phyloP scores from a whole-genome alignment of 2,888 invertebrate genomes.

The Drosophila anomelani region DNA sequence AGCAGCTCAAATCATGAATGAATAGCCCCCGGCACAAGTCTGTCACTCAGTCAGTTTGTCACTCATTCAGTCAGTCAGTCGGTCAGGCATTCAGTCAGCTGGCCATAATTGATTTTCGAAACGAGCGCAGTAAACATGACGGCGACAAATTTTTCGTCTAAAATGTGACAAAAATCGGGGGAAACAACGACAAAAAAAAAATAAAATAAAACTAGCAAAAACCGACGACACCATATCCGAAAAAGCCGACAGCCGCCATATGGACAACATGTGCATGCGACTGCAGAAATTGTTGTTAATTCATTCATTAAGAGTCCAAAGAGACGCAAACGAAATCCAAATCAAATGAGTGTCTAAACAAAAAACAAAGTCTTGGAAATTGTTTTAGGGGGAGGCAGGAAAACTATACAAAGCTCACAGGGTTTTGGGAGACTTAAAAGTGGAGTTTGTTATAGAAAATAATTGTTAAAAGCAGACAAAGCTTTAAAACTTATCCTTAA shows the following conservation, averaged over 20 bases:
- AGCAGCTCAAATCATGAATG: constrained; percentile 66
- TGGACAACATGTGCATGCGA: constrained; percentile 50
- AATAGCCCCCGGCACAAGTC: constrained; percentile 59
- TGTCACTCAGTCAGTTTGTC: constrained; percentile 35
- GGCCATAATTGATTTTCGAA: constrained; percentile 77
- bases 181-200: background rate
- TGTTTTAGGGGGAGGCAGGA: constrained; percentile 15
- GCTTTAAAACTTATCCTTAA: background rate
- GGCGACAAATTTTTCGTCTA: constrained; percentile 70
- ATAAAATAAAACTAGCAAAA: constrained; percentile 12
- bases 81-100: constrained; percentile 27
- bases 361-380: constrained; percentile 3
- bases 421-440: background rate
- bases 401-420: constrained; percentile 16
- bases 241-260: constrained; percentile 29
- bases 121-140: constrained; percentile 65
- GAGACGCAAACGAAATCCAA: constrained; percentile 14
- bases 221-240: constrained; percentile 31
- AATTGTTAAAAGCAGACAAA: background rate
- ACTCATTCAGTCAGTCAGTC: constrained; percentile 38
- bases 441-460: background rate
- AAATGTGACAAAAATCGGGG: constrained; percentile 52
- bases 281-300: constrained; percentile 46
- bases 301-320: constrained; percentile 42
- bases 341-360: constrained; percentile 17